phyloP scores from a whole-genome alignment of 1,140 invertebrate species.

The Drosophila persimilis region DNA sequence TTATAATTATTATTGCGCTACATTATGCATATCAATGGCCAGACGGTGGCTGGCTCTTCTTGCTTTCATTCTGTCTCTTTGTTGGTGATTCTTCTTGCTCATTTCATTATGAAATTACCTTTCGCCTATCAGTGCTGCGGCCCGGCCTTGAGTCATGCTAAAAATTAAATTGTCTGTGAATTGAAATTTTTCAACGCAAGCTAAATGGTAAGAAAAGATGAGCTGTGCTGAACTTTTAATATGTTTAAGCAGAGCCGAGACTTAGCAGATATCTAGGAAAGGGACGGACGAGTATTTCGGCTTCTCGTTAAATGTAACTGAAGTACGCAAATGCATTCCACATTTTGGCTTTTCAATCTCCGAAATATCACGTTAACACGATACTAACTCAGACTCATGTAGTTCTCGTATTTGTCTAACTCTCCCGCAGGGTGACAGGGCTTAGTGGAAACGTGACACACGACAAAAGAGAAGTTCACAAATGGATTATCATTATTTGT shows the following conservation, averaged over 20 bases:
- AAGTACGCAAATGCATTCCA: not conserved
- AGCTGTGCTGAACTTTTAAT: not conserved
- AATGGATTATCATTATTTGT: too few relatives aligned
- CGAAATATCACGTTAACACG: constrained; percentile 34
- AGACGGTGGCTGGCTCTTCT: constrained; percentile 39
- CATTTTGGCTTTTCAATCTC: not conserved
- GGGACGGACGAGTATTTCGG: too few relatives aligned
- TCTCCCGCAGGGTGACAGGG: not conserved
- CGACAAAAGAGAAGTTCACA: too few relatives aligned
- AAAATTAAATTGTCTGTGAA: constrained; percentile 44
- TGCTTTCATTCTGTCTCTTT: constrained; percentile 24
- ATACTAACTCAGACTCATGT: not conserved
- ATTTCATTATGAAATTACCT: constrained; percentile 45
- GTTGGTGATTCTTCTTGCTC: not conserved
- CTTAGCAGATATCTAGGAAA: not conserved
- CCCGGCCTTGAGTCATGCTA: constrained; percentile 49
- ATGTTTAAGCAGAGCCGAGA: not conserved
- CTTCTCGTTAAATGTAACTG: not conserved
- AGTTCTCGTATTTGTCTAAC: not conserved
- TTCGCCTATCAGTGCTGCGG: not conserved
- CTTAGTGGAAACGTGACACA: too few relatives aligned
- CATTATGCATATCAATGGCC: constrained; percentile 22
- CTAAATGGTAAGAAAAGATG: not conserved
- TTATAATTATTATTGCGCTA: constrained; percentile 25
- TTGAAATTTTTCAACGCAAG: constrained; percentile 15